Percentiles rank a stretch among this genome's conserved stretches.
Evolutionary conservation across 2,113 vertebrate genomes (phyloP).

Genomic region (Gavia stellata): DNA sequence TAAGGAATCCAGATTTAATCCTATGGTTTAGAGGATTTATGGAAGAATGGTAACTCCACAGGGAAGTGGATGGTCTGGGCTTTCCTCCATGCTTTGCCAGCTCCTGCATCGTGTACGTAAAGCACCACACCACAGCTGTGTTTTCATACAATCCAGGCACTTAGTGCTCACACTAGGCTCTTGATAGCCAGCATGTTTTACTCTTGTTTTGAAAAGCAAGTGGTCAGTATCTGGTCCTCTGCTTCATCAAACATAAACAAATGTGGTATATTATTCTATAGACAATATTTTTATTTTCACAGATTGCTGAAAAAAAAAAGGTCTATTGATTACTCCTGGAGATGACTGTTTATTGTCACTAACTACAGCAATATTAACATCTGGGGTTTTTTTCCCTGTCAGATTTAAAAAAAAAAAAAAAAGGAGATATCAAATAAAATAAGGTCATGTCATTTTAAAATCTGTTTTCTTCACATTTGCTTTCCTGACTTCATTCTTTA

Average conservation of each 20-base stretch:
- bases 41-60: not conserved
- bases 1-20: not conserved
- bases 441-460: not conserved
- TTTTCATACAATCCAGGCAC: not conserved
- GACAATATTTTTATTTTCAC: not conserved
- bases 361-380: not conserved
- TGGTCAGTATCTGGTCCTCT: not conserved
- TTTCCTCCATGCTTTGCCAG: not conserved
- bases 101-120: not conserved
- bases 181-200: not conserved
- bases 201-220: not conserved
- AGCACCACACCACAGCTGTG: not conserved
- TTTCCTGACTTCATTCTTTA: not conserved
- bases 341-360: not conserved
- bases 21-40: not conserved
- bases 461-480: not conserved
- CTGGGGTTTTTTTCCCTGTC: not conserved
- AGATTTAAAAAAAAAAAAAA: not conserved
- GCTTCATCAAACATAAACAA: not conserved
- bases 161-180: not conserved
- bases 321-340: not conserved
- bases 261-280: not conserved
- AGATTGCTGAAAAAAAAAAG: not conserved
- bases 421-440: not conserved
- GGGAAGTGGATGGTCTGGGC: not conserved